Evolutionary conservation across 2,113 vertebrate species (phyloP).

Genomic region (Clupea harengus): DNA sequence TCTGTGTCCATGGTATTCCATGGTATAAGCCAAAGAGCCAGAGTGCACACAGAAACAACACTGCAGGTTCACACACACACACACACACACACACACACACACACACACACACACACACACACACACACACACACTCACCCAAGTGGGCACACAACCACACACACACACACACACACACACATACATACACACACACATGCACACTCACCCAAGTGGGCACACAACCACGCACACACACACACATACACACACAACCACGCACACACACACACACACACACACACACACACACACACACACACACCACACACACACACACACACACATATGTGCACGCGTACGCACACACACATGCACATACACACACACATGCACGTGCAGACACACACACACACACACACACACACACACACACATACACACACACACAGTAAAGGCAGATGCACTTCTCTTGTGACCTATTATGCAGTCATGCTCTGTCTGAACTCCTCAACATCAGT

Average conservation of each 20-base stretch:
- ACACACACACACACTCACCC: slow-evolving; percentile 21
- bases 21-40: not conserved
- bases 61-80: slow-evolving; percentile 32
- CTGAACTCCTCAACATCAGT: not conserved
- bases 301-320: not conserved
- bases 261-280: too few species aligned
- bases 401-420: too few species aligned
- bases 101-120: slow-evolving; percentile 26
- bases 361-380: too few species aligned
- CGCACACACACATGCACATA: too few species aligned
- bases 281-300: not conserved
- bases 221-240: not conserved
- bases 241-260: too few species aligned
- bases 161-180: slow-evolving; percentile 1
- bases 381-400: too few species aligned
- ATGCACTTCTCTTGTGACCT: not conserved
- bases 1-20: not conserved
- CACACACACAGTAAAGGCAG: not conserved
- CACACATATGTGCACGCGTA: too few species aligned
- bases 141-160: not conserved
- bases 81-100: slow-evolving; percentile 20
- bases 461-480: not conserved
- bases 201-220: too few species aligned
- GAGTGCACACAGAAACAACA: not conserved
- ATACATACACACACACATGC: not conserved